Base-by-base conservation (phyloP, 53 echinoderm and acorn worm genomes). In the Astropecten irregularis region DNA sequence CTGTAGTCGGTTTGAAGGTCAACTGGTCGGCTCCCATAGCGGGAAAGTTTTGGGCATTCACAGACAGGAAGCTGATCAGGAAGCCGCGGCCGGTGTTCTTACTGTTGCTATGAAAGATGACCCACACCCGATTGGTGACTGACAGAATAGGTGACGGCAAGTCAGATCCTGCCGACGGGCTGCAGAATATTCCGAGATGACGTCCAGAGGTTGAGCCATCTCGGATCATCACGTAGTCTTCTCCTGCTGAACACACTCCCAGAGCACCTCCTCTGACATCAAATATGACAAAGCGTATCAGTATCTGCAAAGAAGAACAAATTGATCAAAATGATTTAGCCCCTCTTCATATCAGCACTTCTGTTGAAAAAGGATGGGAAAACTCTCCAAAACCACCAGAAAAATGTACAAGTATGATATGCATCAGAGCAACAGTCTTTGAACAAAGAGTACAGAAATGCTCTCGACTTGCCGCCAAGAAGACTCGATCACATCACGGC, bases 1-100 rank as follows among this genome's bases (percentile, higher is more conserved):
- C n/a, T n/a, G n/a, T n/a, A n/a, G n/a, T n/a, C n/a, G n/a, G n/a
- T 56, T 74, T 23, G 51, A 74, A 74, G 39, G 74, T 57, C 57
- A 57, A 0, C 58, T 74, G 74, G 23, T 56, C 23, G 5, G 74
- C 57, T n/a, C 55, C 40, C 2, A 25, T 56, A 29, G 55, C 74
- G 10, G 57, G 23, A 38, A 16, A 39, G 33, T 57, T 27, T 40
- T 56, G n/a, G 0, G 39, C 23, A 3, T 57, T 19, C 0, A 74
- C 58, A 19, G 55, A 2, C 39, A 55, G 32, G 57, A 56, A 57
- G 74, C 55, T 74, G 40, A 74, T 57, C 18, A 57, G 57, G 34
- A 74, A 74, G 15, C 74, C 74, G 15, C 40, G 55, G 19, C 56
- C 74, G 9, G 54, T 15, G 3, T 74, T 15, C 34, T 25, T 35